A percentile compares a stretch with the other conserved stretches of the same genome.
Evolutionary conservation across 2,113 vertebrate genomes (phyloP).

Genomic region (Mesoclemmys tuberculata): DNA sequence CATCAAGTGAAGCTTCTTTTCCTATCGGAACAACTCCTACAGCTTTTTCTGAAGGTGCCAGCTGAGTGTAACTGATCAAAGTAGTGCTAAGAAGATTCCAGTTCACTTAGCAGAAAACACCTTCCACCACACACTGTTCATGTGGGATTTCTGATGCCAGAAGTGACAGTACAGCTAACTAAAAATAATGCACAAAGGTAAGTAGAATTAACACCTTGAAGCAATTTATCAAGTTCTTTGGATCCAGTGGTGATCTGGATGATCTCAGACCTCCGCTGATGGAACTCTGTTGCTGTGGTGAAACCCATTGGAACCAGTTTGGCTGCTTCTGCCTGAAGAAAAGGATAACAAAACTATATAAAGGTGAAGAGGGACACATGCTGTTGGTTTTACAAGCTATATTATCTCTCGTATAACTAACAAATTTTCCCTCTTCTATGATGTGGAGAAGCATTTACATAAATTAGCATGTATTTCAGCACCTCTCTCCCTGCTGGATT

Average conservation of each 20-base stretch:
- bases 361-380: neutral
- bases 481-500: rapidly evolving
- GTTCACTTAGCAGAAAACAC: neutral
- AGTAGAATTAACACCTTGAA: conserved; percentile 82
- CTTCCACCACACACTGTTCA: neutral
- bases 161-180: neutral
- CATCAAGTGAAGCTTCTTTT: neutral
- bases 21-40: neutral
- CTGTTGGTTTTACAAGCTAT: rapidly evolving
- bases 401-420: neutral
- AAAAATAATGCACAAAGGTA: neutral
- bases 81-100: neutral
- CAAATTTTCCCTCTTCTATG: neutral
- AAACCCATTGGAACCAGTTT: conserved; percentile 98
- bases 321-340: conserved; percentile 88
- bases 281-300: conserved; percentile 97
- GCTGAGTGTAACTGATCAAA: neutral
- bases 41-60: neutral
- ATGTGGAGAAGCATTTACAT: neutral
- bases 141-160: neutral
- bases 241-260: conserved; percentile 99
- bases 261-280: conserved; percentile 95
- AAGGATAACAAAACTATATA: neutral
- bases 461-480: neutral
- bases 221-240: conserved; percentile 96